Conservation (phyloP, 2,113 vertebrate species). For the Perca schrenkii region DNA sequence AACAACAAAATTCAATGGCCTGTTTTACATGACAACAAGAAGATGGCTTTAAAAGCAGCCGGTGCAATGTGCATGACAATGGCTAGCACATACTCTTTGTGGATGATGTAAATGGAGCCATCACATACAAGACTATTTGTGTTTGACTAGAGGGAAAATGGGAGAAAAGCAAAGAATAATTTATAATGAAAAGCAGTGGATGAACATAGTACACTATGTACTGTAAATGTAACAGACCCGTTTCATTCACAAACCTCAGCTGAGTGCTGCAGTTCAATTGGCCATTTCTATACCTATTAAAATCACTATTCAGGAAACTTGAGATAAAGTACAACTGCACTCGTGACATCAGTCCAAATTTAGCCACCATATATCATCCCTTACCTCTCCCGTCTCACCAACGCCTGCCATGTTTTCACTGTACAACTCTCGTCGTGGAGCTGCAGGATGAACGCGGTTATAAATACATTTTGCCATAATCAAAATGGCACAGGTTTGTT, state of each 20-base stretch:
- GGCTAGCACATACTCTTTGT: slow-evolving; percentile 17
- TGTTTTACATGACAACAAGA: slow-evolving; percentile 47
- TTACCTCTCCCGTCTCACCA: neutral
- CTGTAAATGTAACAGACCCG: neutral
- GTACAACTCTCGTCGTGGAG: neutral
- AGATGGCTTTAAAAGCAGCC: slow-evolving; percentile 26
- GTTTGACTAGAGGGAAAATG: neutral
- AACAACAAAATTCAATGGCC: slow-evolving; percentile 31
- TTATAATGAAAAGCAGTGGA: neutral
- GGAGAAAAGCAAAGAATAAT: neutral
- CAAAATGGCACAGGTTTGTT: neutral
- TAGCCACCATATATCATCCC: neutral
- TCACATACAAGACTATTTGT: neutral
- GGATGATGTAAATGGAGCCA: slow-evolving; percentile 6
- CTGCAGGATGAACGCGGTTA: neutral
- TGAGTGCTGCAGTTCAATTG: neutral
- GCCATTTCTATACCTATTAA: slow-evolving; percentile 12
- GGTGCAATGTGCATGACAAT: slow-evolving; percentile 52
- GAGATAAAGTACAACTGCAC: slow-evolving; percentile 4
- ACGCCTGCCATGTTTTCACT: neutral
- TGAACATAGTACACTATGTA: neutral
- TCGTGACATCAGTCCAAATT: slow-evolving; percentile 17
- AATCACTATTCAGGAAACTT: slow-evolving; percentile 2
- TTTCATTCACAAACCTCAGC: neutral
- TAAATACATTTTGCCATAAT: neutral